Conservation (phyloP, 1,140 invertebrate species). For the Meteorus sp. region DNA sequence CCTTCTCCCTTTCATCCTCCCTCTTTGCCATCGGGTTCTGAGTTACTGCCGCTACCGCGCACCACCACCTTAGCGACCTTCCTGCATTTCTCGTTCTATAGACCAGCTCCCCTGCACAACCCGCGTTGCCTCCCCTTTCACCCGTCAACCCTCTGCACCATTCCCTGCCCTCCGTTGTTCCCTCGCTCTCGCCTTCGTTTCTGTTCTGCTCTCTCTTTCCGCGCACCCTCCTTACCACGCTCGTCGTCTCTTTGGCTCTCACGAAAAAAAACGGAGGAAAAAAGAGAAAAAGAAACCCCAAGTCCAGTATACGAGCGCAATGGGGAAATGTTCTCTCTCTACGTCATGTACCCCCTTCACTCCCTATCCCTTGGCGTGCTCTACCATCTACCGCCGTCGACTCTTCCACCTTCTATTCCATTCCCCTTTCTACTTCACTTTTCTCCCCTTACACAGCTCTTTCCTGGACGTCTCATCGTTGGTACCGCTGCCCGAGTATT, state of each 20-base stretch:
- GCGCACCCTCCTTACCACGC: too few species aligned
- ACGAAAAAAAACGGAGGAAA: too few species aligned
- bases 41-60: background rate
- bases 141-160: constrained; percentile 13
- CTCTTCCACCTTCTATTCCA: constrained; percentile 5
- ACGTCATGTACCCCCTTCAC: constrained; percentile 45
- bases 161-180: constrained; percentile 21
- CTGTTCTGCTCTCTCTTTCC: too few species aligned
- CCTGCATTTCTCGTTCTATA: constrained; percentile 20
- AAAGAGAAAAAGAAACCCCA: too few species aligned
- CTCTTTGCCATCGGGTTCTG: constrained; percentile 8
- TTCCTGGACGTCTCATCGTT: constrained; percentile 23
- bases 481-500: constrained; percentile 40
- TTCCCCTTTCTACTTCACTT: constrained; percentile 10
- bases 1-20: background rate
- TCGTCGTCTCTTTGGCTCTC: constrained; percentile 20
- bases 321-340: constrained; percentile 47
- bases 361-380: constrained; percentile 37
- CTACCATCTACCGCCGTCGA: constrained; percentile 23
- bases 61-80: constrained; percentile 12
- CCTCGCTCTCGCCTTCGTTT: constrained; percentile 19
- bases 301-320: constrained; percentile 50
- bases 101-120: background rate
- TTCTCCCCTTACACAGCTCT: constrained; percentile 19
- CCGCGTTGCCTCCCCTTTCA: constrained; percentile 21